A percentile compares a stretch with the other conserved stretches of the same genome.
These are phyloP conservation scores for Murina feae DNA, from an alignment of 2,113 vertebrate species.

Conservation along the genomic window DNA sequence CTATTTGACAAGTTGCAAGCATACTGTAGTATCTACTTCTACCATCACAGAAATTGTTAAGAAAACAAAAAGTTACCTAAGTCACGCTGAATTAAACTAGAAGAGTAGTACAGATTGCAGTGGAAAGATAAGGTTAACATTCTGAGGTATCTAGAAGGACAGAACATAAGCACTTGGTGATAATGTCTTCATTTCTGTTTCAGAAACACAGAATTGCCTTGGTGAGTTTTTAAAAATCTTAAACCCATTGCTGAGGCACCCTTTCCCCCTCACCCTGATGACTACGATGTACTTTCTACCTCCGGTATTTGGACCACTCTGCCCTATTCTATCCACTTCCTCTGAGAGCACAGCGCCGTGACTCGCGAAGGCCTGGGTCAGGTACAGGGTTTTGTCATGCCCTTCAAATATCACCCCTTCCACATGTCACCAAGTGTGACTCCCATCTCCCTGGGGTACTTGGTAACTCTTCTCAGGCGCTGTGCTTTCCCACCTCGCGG, in stretches of 20 bases:
- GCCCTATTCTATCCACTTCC: not conserved
- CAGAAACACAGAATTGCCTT: not conserved
- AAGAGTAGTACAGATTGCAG: not conserved
- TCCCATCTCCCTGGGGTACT: not conserved
- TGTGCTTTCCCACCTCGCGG: not conserved
- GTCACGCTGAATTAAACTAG: not conserved
- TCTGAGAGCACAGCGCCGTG: not conserved
- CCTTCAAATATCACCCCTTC: not conserved
- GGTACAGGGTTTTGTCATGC: not conserved
- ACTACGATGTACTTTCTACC: not conserved
- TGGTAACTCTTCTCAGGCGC: not conserved
- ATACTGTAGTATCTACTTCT: not conserved
- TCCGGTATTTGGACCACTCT: not conserved
- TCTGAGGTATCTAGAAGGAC: not conserved
- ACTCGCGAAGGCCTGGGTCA: not conserved
- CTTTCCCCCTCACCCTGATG: not conserved
- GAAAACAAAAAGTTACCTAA: not conserved
- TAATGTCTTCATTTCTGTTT: slow-evolving; percentile 18
- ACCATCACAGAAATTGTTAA: not conserved
- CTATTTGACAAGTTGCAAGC: not conserved
- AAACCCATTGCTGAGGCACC: not conserved
- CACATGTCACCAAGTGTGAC: rapidly evolving
- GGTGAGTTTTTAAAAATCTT: not conserved
- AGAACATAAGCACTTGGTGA: not conserved
- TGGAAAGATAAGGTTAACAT: not conserved